A percentile compares a stretch with the other conserved stretches of the same genome.
These are phyloP conservation scores for Taphrorychus bicolor DNA, from an alignment of 2,888 invertebrate species.

Conservation along the genomic window DNA sequence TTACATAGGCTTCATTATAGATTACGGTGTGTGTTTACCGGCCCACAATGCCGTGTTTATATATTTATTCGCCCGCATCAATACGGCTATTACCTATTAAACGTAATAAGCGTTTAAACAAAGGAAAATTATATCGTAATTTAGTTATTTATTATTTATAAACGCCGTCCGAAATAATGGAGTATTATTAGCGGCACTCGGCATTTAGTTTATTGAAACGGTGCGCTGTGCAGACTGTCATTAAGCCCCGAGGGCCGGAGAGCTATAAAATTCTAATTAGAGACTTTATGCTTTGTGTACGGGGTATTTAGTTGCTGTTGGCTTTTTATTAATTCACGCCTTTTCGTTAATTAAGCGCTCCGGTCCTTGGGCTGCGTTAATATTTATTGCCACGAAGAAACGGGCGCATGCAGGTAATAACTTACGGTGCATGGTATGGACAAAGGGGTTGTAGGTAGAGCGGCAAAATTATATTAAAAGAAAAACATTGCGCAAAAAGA, in stretches of 20 bases:
- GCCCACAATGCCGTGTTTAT: background rate
- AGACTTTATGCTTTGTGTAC: slow-evolving; percentile 20
- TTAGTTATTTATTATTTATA: slow-evolving; percentile 33
- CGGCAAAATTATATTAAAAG: background rate
- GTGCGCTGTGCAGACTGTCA: slow-evolving; percentile 9
- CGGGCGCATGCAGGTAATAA: background rate
- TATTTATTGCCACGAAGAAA: too few relatives aligned
- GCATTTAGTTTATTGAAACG: slow-evolving; percentile 30
- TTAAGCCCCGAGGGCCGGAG: slow-evolving; percentile 10
- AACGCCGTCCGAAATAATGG: slow-evolving; percentile 31
- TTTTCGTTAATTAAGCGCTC: slow-evolving; percentile 11
- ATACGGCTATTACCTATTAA: slow-evolving; percentile 20
- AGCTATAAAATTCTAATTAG: slow-evolving; percentile 20
- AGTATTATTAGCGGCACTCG: slow-evolving; percentile 19
- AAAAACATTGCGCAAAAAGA: background rate
- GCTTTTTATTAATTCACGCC: slow-evolving; percentile 11
- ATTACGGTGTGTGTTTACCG: slow-evolving; percentile 11
- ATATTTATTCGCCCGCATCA: slow-evolving; percentile 14
- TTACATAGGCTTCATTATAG: background rate
- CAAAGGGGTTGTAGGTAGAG: background rate
- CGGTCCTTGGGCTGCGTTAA: background rate
- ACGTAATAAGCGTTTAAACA: slow-evolving; percentile 31
- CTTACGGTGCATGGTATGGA: background rate
- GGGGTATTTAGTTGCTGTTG: slow-evolving; percentile 13
- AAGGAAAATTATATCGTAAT: slow-evolving; percentile 32